phyloP scores from a whole-genome alignment of 2,888 invertebrate genomes.

The Zaprionus lineosus region DNA sequence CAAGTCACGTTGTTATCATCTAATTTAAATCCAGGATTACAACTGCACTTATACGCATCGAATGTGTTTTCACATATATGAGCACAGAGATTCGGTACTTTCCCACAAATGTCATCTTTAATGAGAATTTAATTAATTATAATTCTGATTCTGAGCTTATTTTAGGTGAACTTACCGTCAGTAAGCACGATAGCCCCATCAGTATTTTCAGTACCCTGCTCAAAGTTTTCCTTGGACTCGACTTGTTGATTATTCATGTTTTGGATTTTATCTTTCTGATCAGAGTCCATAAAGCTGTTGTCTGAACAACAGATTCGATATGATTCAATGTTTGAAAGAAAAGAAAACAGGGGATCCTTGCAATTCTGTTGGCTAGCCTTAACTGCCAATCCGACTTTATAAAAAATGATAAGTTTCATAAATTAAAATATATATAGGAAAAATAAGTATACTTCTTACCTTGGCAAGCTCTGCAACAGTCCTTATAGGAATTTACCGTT shows the following conservation, averaged over 20 bases:
- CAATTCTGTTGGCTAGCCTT: constrained; percentile 84
- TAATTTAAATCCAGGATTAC: constrained; percentile 83
- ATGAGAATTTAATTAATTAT: too few species aligned
- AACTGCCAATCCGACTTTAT: constrained; percentile 85
- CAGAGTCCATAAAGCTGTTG: constrained; percentile 5
- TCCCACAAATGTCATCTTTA: constrained; percentile 85
- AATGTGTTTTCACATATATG: constrained; percentile 85
- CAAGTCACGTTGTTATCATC: constrained; percentile 84
- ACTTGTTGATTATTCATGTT: too few species aligned
- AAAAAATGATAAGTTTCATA: not conserved
- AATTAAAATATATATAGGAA: not conserved
- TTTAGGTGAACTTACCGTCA: constrained; percentile 73
- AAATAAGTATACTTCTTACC: constrained; percentile 23
- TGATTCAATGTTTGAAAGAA: constrained; percentile 84
- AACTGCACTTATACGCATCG: constrained; percentile 84
- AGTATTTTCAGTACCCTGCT: constrained; percentile 9
- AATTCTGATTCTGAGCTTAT: too few species aligned
- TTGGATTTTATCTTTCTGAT: constrained; percentile 2
- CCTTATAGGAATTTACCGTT: constrained; percentile 81
- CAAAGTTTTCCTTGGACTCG: not conserved
- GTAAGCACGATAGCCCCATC: constrained; percentile 67
- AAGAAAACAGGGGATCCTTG: constrained; percentile 83
- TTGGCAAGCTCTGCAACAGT: constrained; percentile 87
- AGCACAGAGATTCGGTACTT: constrained; percentile 83
- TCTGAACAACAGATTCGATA: constrained; percentile 86